Base-by-base conservation (phyloP, 2,113 vertebrate genomes). In the Eonycteris spelaea region DNA sequence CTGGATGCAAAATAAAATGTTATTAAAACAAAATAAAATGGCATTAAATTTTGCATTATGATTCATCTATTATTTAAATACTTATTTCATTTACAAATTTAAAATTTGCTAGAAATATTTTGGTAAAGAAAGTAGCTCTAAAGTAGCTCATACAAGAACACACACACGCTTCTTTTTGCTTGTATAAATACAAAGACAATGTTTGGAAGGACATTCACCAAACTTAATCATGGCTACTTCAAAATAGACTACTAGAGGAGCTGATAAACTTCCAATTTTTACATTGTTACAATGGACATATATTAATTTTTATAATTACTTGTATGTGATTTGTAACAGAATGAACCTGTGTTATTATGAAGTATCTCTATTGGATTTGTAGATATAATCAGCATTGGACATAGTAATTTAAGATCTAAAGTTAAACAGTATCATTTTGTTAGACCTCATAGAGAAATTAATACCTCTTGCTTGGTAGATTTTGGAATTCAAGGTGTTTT, bases 21-120 rank as follows among this genome's bases (percentile, higher is more conserved):
- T 55, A 84, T 83, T 70, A 80, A 68, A 53, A n/a, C 45, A 28
- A 67, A 91, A 38, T 95, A 67, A 95, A 67, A 86, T 92, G 40
- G 26, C 67, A 90, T 86, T 77, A 59, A 35, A 82, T 13, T 95
- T 87, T 86, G 15, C 53, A 77, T 89, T 55, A 35, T 55, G 19
- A 30, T 55, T 33, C 22, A 35, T 45, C 63, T 94, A 35, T 63
- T 95, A 63, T 91, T 61, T 57, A 73, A 91, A 75, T 84, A 57
- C 33, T 43, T 7, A 73, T 88, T 68, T 91, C 35, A 51, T 90
- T 90, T 79, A 82, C 30, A 86, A n/a, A 92, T 53, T 67, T 61
- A 48, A 75, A 74, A 16, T 83, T 95, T 78, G 38, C 61, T 73
- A 51, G 30, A 75, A 82, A 78, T 74, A 68, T 30, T 92, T 94